Percentiles rank a stretch among this genome's conserved stretches.
These are phyloP conservation scores for Ceryle rudis DNA, from an alignment of 2,797 vertebrate species.

Conservation along the genomic window DNA sequence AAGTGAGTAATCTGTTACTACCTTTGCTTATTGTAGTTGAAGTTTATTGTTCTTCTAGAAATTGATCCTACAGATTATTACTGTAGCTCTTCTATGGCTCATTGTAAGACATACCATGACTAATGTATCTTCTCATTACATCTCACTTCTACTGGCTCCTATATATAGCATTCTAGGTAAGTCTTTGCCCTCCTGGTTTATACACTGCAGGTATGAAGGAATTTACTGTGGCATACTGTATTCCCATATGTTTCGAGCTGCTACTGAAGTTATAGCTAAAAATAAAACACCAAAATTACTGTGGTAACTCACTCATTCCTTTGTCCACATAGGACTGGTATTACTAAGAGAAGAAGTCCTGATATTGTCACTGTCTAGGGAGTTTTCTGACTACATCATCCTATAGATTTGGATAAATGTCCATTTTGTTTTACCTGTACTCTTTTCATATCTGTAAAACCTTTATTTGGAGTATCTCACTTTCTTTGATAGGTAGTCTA, in stretches of 20 bases:
- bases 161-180: fast-evolving
- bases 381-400: not conserved
- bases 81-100: not conserved
- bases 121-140: fast-evolving
- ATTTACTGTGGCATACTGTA: not conserved
- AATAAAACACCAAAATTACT: not conserved
- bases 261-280: not conserved
- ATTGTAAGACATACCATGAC: not conserved
- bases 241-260: not conserved
- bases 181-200: not conserved
- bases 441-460: not conserved
- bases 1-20: not conserved
- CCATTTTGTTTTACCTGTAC: not conserved
- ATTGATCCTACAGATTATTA: not conserved
- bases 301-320: not conserved
- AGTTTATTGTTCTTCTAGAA: not conserved
- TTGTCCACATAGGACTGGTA: not conserved
- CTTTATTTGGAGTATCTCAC: not conserved
- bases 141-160: not conserved
- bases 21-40: not conserved
- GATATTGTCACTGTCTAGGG: not conserved
- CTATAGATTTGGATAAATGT: not conserved
- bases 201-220: not conserved
- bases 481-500: not conserved
- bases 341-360: not conserved